These are phyloP conservation scores for Oceanites oceanicus DNA, from an alignment of 2,113 vertebrate species.

Conservation along the genomic window DNA sequence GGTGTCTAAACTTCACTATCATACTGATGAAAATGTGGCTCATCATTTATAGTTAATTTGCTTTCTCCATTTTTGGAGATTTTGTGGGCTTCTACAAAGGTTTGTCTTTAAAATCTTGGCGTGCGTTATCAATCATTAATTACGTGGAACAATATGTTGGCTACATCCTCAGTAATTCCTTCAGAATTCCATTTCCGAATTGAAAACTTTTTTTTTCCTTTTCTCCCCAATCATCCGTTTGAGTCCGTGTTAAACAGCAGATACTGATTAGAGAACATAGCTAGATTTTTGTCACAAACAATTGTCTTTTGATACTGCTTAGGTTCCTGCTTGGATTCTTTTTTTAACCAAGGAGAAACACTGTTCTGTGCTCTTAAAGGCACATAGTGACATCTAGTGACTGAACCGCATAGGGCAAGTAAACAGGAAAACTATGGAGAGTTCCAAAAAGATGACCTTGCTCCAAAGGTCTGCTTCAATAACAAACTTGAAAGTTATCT, in stretches of 20 bases:
- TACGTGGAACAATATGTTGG: fast-evolving
- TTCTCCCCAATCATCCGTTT: not conserved
- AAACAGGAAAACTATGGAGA: not conserved
- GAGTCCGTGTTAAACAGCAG: not conserved
- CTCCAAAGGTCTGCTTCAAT: not conserved
- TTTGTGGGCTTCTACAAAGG: not conserved
- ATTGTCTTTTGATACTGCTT: fast-evolving
- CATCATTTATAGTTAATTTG: not conserved
- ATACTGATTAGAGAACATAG: not conserved
- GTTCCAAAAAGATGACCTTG: fast-evolving
- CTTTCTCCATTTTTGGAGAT: not conserved
- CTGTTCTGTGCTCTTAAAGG: not conserved
- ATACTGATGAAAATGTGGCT: not conserved
- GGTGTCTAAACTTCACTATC: not conserved
- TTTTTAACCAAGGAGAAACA: not conserved
- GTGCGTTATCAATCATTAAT: fast-evolving
- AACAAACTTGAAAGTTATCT: not conserved
- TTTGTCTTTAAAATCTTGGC: not conserved
- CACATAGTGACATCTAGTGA: constrained; percentile 5
- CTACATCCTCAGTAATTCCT: not conserved
- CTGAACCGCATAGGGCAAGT: not conserved
- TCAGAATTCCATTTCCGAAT: not conserved
- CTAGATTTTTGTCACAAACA: not conserved
- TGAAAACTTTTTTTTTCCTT: not conserved
- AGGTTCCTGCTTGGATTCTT: not conserved